Base-by-base conservation (phyloP, 2,888 invertebrate genomes). In the Theretra japonica region DNA sequence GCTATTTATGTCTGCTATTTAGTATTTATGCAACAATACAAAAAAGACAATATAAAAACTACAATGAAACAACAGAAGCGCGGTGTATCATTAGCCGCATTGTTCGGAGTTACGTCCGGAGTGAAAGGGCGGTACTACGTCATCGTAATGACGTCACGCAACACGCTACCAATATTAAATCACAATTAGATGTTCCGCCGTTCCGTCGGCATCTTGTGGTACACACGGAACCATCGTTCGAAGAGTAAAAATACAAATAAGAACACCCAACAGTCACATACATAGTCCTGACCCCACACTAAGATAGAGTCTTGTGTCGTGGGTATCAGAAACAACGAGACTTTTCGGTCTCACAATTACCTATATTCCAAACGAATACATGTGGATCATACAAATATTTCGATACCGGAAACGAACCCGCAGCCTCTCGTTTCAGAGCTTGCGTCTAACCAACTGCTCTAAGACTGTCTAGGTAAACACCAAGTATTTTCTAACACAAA, bases 161-260 rank as follows among this genome's bases (percentile, higher is more conserved):
- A 11, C 53, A 53, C n/a, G 50, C 53, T 53, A n/a, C n/a, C 53
- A n/a, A 53, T 53, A 53, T 53, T 53, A 53, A 53, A 53, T 53
- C 53, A 53, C 53, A 53, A n/a, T 53, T 53, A 53, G 53, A 53
- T 17, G 53, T 53, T n/a, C 50, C 19, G 5, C 1, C 50, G 53
- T 53, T 15, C 7, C 53, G 5, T 0, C 53, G 53, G n/a, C 53
- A 53, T 53, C 53, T 53, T 53, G 5, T 1, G n/a, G 6, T n/a
- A 53, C 53, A 53, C 53, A 53, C 53, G 53, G 53, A 53, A 2
- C 4, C n/a, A n/a, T 53, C 5, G 53, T 53, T 53, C 53, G n/a
- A 5, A 5, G 28, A 5, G 5, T n/a, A 4, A 41, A 41, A 11
- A 15, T 11, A 41, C 2, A 41, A 41, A 15, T 33, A 5, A 33